Conservation (phyloP, 2,888 invertebrate species). For the Chromoteleia sp. region DNA sequence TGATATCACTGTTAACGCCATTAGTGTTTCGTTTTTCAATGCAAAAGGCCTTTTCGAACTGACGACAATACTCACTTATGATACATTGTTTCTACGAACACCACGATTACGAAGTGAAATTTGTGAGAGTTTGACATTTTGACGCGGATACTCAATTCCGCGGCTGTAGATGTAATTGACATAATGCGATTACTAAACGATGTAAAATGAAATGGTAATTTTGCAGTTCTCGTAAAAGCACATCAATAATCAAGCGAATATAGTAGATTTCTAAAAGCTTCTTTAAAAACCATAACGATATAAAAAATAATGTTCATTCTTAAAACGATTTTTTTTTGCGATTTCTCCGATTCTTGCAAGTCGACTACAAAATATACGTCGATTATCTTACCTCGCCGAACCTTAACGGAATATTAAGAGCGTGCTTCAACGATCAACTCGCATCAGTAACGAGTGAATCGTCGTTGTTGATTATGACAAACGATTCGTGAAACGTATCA, state of each 20-base stretch:
- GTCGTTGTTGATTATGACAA: neutral
- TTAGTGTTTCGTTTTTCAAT: constrained; percentile 50
- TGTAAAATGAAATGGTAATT: constrained; percentile 15
- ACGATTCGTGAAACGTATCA: neutral
- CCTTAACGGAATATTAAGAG: no score
- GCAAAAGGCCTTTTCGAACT: constrained; percentile 58
- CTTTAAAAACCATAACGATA: no score
- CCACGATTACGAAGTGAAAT: constrained; percentile 26
- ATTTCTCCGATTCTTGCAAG: no score
- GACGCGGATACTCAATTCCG: constrained; percentile 11
- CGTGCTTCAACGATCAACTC: no score
- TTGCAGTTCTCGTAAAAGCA: no score
- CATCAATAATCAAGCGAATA: no score
- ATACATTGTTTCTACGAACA: constrained; percentile 49
- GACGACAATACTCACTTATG: constrained; percentile 62
- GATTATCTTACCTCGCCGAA: no score
- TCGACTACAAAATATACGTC: no score
- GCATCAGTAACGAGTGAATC: no score
- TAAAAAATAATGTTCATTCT: no score
- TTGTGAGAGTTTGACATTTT: constrained; percentile 39
- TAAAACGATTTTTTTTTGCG: no score
- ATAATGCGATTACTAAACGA: constrained; percentile 17
- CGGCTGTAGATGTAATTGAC: constrained; percentile 19
- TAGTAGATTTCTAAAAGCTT: no score
- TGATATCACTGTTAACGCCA: constrained; percentile 66